A percentile compares a stretch with the other conserved stretches of the same genome.
phyloP scores from a whole-genome alignment of 2,113 vertebrate genomes.

The Hyperopisus bebe region DNA sequence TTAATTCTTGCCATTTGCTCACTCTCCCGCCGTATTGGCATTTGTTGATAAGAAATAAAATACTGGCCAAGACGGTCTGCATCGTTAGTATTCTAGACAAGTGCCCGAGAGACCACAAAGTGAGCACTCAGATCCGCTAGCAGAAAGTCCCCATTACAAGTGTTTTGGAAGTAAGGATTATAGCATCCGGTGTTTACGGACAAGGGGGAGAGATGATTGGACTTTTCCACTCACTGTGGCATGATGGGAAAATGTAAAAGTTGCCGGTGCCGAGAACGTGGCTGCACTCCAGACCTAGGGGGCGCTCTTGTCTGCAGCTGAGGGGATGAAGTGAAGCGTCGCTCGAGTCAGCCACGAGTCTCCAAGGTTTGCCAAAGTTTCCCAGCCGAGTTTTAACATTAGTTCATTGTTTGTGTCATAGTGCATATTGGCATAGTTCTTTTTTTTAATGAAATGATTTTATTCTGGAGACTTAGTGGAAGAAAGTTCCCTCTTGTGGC shows the following conservation, averaged over 20 bases:
- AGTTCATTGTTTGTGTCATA: not conserved
- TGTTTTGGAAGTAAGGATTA: not conserved
- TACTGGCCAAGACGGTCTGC: not conserved
- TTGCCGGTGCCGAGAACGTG: not conserved
- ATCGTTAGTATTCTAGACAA: slow-evolving; percentile 25
- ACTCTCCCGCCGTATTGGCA: slow-evolving; percentile 11
- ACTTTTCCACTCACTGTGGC: not conserved
- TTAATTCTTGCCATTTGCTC: slow-evolving; percentile 32
- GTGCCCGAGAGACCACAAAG: not conserved
- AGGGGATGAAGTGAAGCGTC: not conserved
- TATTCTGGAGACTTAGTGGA: not conserved
- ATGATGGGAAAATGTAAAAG: not conserved
- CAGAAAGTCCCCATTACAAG: not conserved
- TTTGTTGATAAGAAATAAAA: slow-evolving; percentile 28
- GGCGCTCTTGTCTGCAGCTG: not conserved
- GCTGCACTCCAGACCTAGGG: not conserved
- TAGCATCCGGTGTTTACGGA: not conserved
- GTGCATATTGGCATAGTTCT: not conserved
- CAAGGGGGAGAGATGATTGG: not conserved
- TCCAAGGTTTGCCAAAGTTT: not conserved
- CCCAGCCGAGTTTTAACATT: not conserved
- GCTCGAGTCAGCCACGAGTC: not conserved
- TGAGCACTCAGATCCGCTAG: not conserved
- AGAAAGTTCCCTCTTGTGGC: not conserved
- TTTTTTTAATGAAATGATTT: not conserved